These are phyloP conservation scores for Syngnathoides biaculeatus DNA, from an alignment of 2,113 vertebrate species.

Conservation along the genomic window DNA sequence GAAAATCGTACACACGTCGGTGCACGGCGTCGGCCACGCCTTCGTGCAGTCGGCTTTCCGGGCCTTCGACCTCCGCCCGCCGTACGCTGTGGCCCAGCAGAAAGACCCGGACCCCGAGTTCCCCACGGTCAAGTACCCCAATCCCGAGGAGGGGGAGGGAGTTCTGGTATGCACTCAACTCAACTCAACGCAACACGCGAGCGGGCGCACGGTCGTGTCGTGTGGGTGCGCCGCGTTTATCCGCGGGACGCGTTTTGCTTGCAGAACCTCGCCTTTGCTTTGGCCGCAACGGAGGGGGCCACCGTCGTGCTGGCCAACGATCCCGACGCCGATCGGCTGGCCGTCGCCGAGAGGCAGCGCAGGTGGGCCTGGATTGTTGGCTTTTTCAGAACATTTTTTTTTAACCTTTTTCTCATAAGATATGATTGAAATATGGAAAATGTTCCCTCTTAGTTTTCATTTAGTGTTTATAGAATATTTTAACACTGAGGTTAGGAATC, in stretches of 20 bases:
- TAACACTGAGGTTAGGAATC: no score
- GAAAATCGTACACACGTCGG: constrained; percentile 94
- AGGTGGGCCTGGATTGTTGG: constrained; percentile 60
- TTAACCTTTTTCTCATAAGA: not conserved
- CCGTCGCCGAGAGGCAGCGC: constrained; percentile 88
- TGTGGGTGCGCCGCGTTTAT: constrained; percentile 19
- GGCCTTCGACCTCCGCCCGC: constrained; percentile 87
- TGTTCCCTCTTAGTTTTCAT: no score
- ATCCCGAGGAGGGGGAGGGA: constrained; percentile 95
- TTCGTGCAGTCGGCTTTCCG: constrained; percentile 91
- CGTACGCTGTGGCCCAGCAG: constrained; percentile 88
- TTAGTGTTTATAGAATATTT: no score
- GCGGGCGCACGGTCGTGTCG: not conserved
- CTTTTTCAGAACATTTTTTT: not conserved
- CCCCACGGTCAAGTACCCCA: constrained; percentile 93
- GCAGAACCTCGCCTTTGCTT: constrained; percentile 88
- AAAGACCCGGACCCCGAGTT: constrained; percentile 94
- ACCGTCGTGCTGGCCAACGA: constrained; percentile 90
- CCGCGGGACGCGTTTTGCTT: constrained; percentile 53
- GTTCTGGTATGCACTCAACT: constrained; percentile 81
- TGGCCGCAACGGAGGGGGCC: constrained; percentile 87
- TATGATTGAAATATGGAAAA: no score
- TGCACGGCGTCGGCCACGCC: constrained; percentile 89
- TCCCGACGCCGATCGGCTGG: constrained; percentile 93
- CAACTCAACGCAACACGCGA: no score